These are phyloP conservation scores for Caenorhabditis auriculariae DNA, from an alignment of 2,888 invertebrate genomes.

Conservation along the genomic window DNA sequence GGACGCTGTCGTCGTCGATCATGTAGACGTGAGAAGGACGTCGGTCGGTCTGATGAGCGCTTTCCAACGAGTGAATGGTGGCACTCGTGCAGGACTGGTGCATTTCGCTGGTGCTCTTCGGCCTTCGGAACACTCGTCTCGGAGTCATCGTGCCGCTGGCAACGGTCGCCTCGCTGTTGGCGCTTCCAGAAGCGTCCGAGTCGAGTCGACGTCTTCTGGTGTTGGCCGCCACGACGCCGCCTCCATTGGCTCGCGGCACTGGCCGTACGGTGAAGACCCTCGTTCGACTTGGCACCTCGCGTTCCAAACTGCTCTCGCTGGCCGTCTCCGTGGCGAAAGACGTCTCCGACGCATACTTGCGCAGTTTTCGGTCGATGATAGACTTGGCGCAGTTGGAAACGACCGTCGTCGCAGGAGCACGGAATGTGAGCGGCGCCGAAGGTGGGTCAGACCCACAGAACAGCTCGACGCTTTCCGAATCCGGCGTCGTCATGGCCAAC, in stretches of 20 bases:
- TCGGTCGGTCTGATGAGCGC: constrained; percentile 29
- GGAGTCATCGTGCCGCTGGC: constrained; percentile 54
- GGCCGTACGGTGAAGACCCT: constrained; percentile 54
- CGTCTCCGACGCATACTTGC: constrained; percentile 60
- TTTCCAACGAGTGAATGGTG: constrained; percentile 56
- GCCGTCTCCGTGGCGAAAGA: constrained; percentile 52
- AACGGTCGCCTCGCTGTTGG: constrained; percentile 54
- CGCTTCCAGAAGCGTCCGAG: constrained; percentile 52
- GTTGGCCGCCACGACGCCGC: constrained; percentile 13
- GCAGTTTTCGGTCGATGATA: constrained; percentile 50
- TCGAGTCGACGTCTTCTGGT: constrained; percentile 47
- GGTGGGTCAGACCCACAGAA: constrained; percentile 32
- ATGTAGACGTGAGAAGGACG: constrained; percentile 58
- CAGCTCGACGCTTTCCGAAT: constrained; percentile 34
- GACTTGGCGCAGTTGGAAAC: constrained; percentile 48
- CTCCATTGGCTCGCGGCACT: constrained; percentile 25
- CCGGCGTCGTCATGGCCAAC: constrained; percentile 36
- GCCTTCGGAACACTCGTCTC: constrained; percentile 45
- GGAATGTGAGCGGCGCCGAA: constrained; percentile 36
- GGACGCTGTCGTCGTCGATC: constrained; percentile 60
- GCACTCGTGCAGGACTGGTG: constrained; percentile 56
- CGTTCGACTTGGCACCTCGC: constrained; percentile 31
- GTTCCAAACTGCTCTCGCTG: constrained; percentile 34
- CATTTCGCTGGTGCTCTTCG: constrained; percentile 54
- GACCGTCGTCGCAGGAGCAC: constrained; percentile 14